Evolutionary conservation across 2,113 vertebrate species (phyloP).

Genomic region (Melanocharis versteri): DNA sequence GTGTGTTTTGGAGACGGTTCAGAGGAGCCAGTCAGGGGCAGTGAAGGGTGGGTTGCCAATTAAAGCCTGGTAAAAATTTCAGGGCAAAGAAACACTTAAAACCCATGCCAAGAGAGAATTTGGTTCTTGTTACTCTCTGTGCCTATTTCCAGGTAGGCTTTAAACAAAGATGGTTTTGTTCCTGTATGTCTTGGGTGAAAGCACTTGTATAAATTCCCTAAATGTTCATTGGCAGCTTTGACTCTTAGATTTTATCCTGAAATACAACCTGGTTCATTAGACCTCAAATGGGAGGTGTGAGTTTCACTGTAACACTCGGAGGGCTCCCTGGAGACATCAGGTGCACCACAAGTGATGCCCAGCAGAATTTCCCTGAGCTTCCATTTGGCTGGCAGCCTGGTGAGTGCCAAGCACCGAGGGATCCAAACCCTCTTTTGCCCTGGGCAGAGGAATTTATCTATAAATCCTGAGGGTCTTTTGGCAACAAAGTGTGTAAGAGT

Average conservation of each 20-base stretch:
- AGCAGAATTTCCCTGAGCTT: background rate
- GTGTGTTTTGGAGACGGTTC: background rate
- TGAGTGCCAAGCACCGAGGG: background rate
- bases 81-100: background rate
- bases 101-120: background rate
- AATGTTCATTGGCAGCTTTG: constrained; percentile 2
- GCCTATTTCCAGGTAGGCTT: background rate
- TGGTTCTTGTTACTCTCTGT: background rate
- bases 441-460: background rate
- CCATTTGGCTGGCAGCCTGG: background rate
- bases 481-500: background rate
- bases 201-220: background rate
- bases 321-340: constrained; percentile 19
- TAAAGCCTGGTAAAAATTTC: background rate
- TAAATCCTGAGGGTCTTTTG: background rate
- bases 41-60: background rate
- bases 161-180: constrained; percentile 1
- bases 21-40: fast-evolving
- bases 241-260: background rate
- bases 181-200: background rate
- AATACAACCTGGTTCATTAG: constrained; percentile 1
- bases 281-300: background rate
- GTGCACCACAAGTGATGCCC: background rate
- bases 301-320: background rate
- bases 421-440: background rate